Base-by-base conservation (phyloP, 2,797 vertebrate species). In the Cossypha caffra region DNA sequence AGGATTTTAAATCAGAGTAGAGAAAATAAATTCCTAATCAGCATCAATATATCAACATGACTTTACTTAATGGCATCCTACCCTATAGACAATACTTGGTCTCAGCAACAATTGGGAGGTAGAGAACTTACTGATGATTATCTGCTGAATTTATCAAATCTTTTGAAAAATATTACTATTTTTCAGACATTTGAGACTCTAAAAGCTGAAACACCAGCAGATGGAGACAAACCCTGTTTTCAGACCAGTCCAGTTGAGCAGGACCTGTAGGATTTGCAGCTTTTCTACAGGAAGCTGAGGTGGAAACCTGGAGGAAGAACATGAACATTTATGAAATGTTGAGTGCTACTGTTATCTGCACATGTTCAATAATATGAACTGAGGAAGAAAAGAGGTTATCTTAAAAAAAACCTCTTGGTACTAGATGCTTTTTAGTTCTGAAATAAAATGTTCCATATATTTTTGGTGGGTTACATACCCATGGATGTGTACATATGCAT, bases 221-320 rank as follows among this genome's bases (percentile, higher is more conserved):
- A 95, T 95, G 96, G 96, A 96, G 94, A 97, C 95, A 95, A 95
- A 96, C 87, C 95, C 95, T 96, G 87, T 72, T 94, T 51, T 23
- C 95, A 92, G 68, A 37, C 71, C 24, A 47, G 57, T 28, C 86
- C 72, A 26, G 51, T 12, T 13, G 5, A 42, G 48, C 29, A 69
- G 71, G 74, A 67, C 37, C 59, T 79, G 55, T 29, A 74, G 81
- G 78, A 52, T 45, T 91, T 84, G 19, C 42, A 50, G 40, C 5
- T 77, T 85, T 47, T 51, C 33, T 24, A 3, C 8, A 5, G 45
- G 81, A 71, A 77, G 20, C 16, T 37, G 48, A 91, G 62, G 48
- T 83, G 54, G 67, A 80, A 86, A 72, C 42, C n/a, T 35, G 25
- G 77, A 82, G 25, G 48, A 55, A 63, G 23, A 77, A 13, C 14